phyloP scores from a whole-genome alignment of 2,113 vertebrate species.

The Lophotis ruficrista region DNA sequence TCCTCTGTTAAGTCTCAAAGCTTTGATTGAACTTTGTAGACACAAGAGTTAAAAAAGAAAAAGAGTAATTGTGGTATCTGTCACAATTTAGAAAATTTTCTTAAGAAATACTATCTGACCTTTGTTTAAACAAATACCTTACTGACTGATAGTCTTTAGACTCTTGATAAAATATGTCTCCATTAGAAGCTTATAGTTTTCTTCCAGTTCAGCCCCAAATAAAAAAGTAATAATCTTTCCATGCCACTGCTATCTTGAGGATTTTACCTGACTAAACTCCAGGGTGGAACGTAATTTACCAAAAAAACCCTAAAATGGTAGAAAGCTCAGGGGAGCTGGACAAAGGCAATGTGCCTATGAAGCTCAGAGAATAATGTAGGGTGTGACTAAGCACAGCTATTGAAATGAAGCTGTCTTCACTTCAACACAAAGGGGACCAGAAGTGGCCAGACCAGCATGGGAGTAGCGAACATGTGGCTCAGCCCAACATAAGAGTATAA shows the following conservation, averaged over 20 bases:
- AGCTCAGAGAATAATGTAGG: neutral
- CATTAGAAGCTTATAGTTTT: neutral
- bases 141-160: neutral
- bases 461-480: accelerated
- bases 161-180: neutral
- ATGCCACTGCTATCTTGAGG: accelerated
- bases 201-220: neutral
- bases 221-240: neutral
- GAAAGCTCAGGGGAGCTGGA: neutral
- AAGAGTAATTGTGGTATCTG: neutral
- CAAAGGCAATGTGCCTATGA: accelerated
- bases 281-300: neutral
- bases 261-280: neutral
- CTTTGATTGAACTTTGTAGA: neutral
- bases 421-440: neutral
- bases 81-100: neutral
- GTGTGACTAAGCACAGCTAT: neutral
- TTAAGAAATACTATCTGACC: neutral
- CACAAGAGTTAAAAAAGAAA: neutral
- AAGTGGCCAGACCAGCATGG: neutral
- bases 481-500: neutral
- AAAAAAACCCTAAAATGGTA: neutral
- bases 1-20: neutral
- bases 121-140: neutral
- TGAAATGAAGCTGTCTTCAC: neutral